Evolutionary conservation across 30 jellyfish, hydroid and myxozoan species (phyloP), one percentile per base, ranked within the genome.

Genomic region (Hydractinia symbiolongicarpus): DNA sequence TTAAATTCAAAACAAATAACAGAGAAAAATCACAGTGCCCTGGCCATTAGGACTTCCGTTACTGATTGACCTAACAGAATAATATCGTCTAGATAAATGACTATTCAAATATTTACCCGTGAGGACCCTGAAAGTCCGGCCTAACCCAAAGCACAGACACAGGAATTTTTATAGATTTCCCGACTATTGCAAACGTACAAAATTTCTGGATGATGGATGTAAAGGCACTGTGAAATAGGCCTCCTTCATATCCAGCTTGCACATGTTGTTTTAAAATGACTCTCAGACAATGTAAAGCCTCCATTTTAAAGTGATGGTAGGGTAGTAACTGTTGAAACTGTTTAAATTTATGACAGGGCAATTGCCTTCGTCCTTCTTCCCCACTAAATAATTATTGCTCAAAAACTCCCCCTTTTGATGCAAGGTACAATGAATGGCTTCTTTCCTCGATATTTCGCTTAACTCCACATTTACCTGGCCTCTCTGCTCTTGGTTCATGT

Each of bases 61-160:
- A 15, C 61, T 40, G 61, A 15, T 17, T 40, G 81, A 21, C 81
- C 56, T 53, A 71, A n/a, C 67, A 75, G 55, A 71, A 75, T 4
- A 71, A 75, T 75, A 77, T 75, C 83, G 83, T 75, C 83, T 56
- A 75, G 5, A 75, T 40, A 75, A 16, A 75, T 75, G 52, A 75
- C 55, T 52, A 75, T 56, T 20, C 83, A 14, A 40, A 75, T 75
- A 53, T 75, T 75, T 75, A 75, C 4, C 19, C 83, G 85, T 77
- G 60, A 77, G 54, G 11, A 77, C 5, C 44, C 53, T 57, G 15
- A 76, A 76, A 54, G 85, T 64, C 17, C 57, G 85, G 85, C 85
- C 85, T 61, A 77, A 57, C 73, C 85, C 85, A 77, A 77, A 77
- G 60, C 85, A 77, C 67, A 79, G 87, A 69, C 81, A 79, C 49